Base-by-base conservation (phyloP, 2,888 invertebrate genomes). In the Habroteleia sp. region DNA sequence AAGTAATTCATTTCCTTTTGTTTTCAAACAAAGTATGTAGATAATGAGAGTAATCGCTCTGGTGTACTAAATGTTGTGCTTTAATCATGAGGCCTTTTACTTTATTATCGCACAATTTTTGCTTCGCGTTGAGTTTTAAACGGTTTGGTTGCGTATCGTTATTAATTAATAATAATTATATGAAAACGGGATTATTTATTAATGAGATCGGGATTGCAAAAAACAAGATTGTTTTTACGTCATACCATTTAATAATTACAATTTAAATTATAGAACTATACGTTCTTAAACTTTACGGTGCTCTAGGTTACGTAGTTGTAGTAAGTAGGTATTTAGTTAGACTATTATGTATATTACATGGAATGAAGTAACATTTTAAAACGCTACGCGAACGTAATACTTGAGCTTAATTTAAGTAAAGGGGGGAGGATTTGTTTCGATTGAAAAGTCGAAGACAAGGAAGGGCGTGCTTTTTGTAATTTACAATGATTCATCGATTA, bases 211-310 rank as follows among this genome's bases (percentile, higher is more conserved):
- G 46, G 33, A 35, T 16, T 3, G 8, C 20, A 60, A 60, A 13
- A 66, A 46, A 54, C 20, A 8, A 66, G 20, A 73, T 74, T 13
- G 76, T 77, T 81, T 83, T 85, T 86, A 87, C 84, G 86, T 86
- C 86, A 87, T 88, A 87, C 87, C 87, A 87, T 88, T 88, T 87
- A 88, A 88, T 88, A 88, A 88, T 88, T 88, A 88, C 87, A 87
- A 85, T 87, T 88, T 87, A 86, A 88, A 86, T 88, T 87, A 88
- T 87, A 87, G 85, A 87, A 87, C 86, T 83, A 86, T 87, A 86
- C 83, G 84, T 83, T 82, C 86, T 87, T 88, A 87, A 86, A 83
- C n/a, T 85, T 82, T 86, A 87, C 83, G 85, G 87, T 88, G 87
- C 85, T 88, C 87, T 88, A 88, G 85, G 82, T 87, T 88, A 88